Conservation (phyloP, 2,888 invertebrate genomes). For the Drosophila hawaiiensis region DNA sequence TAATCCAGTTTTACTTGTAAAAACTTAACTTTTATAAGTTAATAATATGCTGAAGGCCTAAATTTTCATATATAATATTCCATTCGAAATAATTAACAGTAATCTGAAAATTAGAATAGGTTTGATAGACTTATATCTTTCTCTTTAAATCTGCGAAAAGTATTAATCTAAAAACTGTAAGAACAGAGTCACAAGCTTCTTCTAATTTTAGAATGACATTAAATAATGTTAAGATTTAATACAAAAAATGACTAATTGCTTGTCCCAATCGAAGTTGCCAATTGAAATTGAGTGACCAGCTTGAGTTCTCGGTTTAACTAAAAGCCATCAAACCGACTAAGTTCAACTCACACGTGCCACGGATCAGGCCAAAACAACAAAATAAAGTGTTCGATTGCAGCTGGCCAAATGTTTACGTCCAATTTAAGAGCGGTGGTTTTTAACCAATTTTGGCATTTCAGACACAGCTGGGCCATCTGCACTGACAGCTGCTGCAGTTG, state of each 20-base stretch:
- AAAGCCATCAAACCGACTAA: neutral
- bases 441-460: conserved; percentile 22
- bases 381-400: conserved; percentile 19
- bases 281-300: neutral
- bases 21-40: neutral
- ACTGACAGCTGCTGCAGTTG: conserved; percentile 43
- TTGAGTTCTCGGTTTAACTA: neutral
- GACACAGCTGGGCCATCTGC: conserved; percentile 37
- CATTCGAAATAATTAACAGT: neutral
- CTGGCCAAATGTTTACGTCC: conserved; percentile 23
- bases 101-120: neutral
- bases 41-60: neutral
- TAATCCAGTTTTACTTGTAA: neutral
- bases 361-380: conserved; percentile 2
- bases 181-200: neutral
- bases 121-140: neutral
- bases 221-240: neutral
- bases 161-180: neutral
- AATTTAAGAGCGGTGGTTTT: conserved; percentile 17
- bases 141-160: neutral
- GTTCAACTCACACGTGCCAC: conserved; percentile 20
- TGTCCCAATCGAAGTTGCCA: neutral
- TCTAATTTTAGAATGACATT: neutral
- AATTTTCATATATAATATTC: neutral
- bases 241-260: neutral